These are phyloP conservation scores for Ameiurus melas DNA, from an alignment of 2,113 vertebrate species.

Conservation along the genomic window DNA sequence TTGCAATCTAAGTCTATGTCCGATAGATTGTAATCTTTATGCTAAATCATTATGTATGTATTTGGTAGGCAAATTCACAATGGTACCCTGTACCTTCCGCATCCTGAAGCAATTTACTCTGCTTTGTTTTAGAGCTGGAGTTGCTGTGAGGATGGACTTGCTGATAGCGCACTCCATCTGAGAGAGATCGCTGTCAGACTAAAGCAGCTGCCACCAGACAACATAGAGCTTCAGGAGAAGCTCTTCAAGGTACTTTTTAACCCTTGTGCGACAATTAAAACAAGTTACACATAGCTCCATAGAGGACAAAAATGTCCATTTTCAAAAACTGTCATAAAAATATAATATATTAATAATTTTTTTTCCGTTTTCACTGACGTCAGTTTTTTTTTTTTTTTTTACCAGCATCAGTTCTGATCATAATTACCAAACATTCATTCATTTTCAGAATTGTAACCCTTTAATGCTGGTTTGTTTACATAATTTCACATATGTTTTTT, in stretches of 20 bases:
- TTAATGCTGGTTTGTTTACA: too few species aligned
- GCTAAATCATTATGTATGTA: not conserved
- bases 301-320: too few species aligned
- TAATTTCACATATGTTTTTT: too few species aligned
- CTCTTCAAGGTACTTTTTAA: constrained; percentile 73
- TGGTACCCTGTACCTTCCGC: not conserved
- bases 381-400: too few species aligned
- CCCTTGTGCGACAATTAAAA: too few species aligned
- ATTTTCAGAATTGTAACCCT: too few species aligned
- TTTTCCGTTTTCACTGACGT: too few species aligned
- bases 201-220: constrained; percentile 66
- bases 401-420: too few species aligned
- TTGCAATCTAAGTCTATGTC: not conserved
- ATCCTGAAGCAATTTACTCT: not conserved
- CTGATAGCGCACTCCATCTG: constrained; percentile 67
- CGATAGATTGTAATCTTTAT: not conserved
- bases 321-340: too few species aligned
- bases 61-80: not conserved
- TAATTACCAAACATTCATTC: too few species aligned
- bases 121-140: constrained; percentile 74
- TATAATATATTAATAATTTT: too few species aligned
- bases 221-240: constrained; percentile 70
- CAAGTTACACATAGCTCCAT: too few species aligned
- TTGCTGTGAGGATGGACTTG: constrained; percentile 71
- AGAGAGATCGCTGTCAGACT: constrained; percentile 68